Conservation (phyloP, 1,140 invertebrate species). For the Oedothorax gibbosus region DNA sequence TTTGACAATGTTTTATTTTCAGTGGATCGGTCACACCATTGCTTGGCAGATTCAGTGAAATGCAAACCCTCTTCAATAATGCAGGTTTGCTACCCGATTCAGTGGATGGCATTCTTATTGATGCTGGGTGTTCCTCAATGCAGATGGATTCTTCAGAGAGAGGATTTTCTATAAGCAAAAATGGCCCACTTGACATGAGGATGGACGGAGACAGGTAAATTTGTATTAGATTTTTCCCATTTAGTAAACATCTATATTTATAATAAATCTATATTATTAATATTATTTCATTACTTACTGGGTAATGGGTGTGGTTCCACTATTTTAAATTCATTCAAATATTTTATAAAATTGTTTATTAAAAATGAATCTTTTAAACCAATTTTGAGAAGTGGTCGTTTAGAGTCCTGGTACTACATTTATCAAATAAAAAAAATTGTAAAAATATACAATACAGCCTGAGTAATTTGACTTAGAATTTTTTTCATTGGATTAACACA, state of each 20-base stretch:
- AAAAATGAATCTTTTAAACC: too few relatives aligned
- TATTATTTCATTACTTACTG: too few relatives aligned
- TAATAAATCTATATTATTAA: too few relatives aligned
- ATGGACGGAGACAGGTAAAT: constrained; percentile 83
- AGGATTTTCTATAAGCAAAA: constrained; percentile 86
- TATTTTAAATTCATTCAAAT: too few relatives aligned
- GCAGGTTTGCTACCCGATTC: constrained; percentile 74
- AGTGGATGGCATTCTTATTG: constrained; percentile 90
- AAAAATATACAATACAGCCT: too few relatives aligned
- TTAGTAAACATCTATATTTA: neutral
- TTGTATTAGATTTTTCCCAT: neutral
- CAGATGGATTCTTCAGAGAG: constrained; percentile 85
- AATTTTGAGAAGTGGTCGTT: too few relatives aligned
- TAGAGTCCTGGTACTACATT: too few relatives aligned
- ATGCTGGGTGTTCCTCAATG: constrained; percentile 97
- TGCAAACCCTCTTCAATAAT: constrained; percentile 77
- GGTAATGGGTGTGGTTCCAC: too few relatives aligned
- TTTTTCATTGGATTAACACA: too few relatives aligned
- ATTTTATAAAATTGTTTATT: too few relatives aligned
- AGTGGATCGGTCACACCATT: constrained; percentile 77
- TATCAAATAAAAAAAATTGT: too few relatives aligned
- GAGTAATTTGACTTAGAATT: too few relatives aligned
- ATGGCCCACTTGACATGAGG: constrained; percentile 94
- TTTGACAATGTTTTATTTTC: neutral
- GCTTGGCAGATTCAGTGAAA: constrained; percentile 87